These are phyloP conservation scores for Melanaphis sacchari DNA, from an alignment of 1,140 invertebrate species.

Conservation along the genomic window DNA sequence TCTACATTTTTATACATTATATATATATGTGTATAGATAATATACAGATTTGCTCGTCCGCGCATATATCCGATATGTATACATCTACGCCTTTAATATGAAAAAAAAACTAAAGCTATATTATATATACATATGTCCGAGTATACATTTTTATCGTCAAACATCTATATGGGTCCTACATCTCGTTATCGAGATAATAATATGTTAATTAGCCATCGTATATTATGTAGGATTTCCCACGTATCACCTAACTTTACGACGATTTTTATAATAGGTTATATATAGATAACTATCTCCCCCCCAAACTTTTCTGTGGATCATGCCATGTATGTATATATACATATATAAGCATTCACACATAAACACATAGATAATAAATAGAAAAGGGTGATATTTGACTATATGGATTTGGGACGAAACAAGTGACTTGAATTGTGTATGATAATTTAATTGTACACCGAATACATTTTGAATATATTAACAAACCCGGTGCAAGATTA, in stretches of 20 bases:
- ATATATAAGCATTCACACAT: not conserved
- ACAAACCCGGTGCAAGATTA: not conserved
- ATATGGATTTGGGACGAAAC: not conserved
- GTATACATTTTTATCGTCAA: slow-evolving; percentile 2
- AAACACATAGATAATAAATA: not conserved
- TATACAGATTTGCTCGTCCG: not conserved
- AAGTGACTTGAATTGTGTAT: not conserved
- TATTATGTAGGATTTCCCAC: not conserved
- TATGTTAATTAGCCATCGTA: slow-evolving; percentile 38
- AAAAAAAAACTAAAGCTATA: not conserved
- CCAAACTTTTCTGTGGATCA: not conserved
- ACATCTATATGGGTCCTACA: not conserved
- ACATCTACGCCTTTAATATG: not conserved
- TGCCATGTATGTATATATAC: not conserved
- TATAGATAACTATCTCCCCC: not conserved
- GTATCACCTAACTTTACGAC: slow-evolving; percentile 20
- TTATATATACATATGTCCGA: not conserved
- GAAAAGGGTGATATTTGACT: not conserved
- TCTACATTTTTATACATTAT: not conserved
- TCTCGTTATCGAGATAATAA: slow-evolving; percentile 21
- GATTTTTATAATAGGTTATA: not conserved
- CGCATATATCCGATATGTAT: not conserved
- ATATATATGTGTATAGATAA: not conserved
- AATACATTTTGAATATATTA: slow-evolving; percentile 12
- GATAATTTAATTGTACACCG: not conserved